Percentiles rank a stretch among this genome's conserved stretches.
Conservation (phyloP, 2,888 invertebrate species). For the Hemithea aestivaria region DNA sequence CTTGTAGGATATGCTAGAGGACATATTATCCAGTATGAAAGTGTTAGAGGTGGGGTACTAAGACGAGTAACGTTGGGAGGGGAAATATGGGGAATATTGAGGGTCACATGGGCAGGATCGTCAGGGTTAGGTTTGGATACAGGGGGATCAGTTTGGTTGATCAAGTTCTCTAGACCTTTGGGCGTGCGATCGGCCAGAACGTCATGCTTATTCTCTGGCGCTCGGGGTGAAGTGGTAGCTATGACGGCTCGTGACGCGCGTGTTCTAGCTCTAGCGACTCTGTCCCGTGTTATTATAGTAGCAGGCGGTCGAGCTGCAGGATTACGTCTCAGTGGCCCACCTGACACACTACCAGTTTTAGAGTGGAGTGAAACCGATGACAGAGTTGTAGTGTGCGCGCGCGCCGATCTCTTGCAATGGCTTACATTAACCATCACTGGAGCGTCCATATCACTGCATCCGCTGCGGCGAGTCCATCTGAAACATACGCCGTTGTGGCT, state of each 20-base stretch:
- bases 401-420: conserved; percentile 91
- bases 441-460: conserved; percentile 75
- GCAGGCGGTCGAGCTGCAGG: conserved; percentile 66
- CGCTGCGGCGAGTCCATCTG: conserved; percentile 84
- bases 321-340: conserved; percentile 83
- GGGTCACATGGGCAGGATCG: conserved; percentile 69
- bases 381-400: conserved; percentile 93
- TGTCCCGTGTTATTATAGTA: conserved; percentile 87
- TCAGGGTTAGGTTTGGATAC: conserved; percentile 85
- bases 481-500: conserved; percentile 82
- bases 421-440: conserved; percentile 83
- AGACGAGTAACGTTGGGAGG: conserved; percentile 69
- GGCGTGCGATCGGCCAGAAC: conserved; percentile 94
- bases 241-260: conserved; percentile 68
- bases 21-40: conserved; percentile 94
- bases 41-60: conserved; percentile 79
- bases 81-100: conserved; percentile 68
- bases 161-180: conserved; percentile 92
- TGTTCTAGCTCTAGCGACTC: conserved; percentile 94
- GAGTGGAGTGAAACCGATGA: conserved; percentile 88
- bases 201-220: conserved; percentile 97
- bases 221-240: conserved; percentile 89
- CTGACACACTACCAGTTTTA: conserved; percentile 91
- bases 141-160: conserved; percentile 96
- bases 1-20: conserved; percentile 88